A percentile compares a stretch with the other conserved stretches of the same genome.
phyloP scores from a whole-genome alignment of 2,888 invertebrate species.

The Dolichopus griseipennis region DNA sequence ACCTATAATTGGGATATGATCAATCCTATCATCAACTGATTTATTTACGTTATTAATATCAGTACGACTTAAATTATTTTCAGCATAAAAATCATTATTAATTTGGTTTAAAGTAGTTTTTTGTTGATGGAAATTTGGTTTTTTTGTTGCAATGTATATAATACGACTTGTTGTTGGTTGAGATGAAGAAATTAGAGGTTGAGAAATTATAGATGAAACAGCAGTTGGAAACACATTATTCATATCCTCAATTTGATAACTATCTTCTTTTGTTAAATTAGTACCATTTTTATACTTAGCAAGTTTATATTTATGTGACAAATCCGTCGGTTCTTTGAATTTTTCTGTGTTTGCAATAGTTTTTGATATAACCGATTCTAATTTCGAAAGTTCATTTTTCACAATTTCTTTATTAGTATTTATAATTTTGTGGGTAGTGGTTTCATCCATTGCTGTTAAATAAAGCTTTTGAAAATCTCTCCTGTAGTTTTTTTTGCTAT shows the following conservation, averaged over 20 bases:
- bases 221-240: slow-evolving; percentile 3
- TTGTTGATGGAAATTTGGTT: slow-evolving; percentile 15
- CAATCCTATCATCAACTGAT: too few species aligned
- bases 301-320: slow-evolving; percentile 26
- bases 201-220: slow-evolving; percentile 9
- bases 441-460: neutral
- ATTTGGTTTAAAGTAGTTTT: neutral
- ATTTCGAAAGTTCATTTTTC: slow-evolving; percentile 35
- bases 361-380: slow-evolving; percentile 43
- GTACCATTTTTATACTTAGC: slow-evolving; percentile 23
- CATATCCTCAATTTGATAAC: slow-evolving; percentile 8
- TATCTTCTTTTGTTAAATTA: slow-evolving; percentile 14
- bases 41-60: slow-evolving; percentile 4
- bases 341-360: slow-evolving; percentile 43
- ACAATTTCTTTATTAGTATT: slow-evolving; percentile 37
- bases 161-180: slow-evolving; percentile 4
- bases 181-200: slow-evolving; percentile 7
- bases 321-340: slow-evolving; percentile 33
- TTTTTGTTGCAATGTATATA: slow-evolving; percentile 17
- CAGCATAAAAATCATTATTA: neutral
- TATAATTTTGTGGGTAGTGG: neutral
- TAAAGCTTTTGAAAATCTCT: slow-evolving; percentile 24
- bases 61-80: slow-evolving; percentile 13
- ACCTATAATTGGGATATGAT: slow-evolving; percentile 19
- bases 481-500: slow-evolving; percentile 26